Percentiles rank a stretch among this genome's conserved stretches.
phyloP scores from a whole-genome alignment of 2,113 vertebrate species.

The Cacatua alba region DNA sequence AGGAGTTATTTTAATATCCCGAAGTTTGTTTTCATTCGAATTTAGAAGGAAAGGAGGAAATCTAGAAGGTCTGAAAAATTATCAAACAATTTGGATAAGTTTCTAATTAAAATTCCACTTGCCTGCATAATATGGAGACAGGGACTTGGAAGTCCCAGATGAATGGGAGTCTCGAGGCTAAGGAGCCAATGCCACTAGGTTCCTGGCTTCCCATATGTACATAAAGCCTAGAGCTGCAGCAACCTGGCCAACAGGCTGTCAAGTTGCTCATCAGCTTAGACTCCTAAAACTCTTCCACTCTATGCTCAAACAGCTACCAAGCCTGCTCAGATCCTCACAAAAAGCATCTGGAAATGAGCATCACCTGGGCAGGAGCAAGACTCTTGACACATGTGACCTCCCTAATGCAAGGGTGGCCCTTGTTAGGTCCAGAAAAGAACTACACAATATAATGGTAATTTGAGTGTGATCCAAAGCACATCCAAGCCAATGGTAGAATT shows the following conservation, averaged over 20 bases:
- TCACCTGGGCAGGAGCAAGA: neutral
- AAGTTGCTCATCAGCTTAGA: neutral
- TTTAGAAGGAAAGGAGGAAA: constrained; percentile 36
- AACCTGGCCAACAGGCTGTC: neutral
- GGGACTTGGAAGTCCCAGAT: constrained; percentile 26
- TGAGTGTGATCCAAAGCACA: neutral
- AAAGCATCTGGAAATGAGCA: neutral
- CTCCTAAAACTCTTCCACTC: neutral
- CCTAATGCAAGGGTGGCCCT: neutral
- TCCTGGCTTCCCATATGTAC: neutral
- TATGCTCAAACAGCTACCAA: neutral
- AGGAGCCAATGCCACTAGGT: neutral
- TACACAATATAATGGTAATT: accelerated
- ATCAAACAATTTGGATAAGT: constrained; percentile 12
- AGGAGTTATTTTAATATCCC: constrained; percentile 35
- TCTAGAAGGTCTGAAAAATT: constrained; percentile 47
- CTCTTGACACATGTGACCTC: neutral
- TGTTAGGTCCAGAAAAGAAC: neutral
- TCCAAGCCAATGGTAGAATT: neutral
- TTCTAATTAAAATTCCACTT: constrained; percentile 32
- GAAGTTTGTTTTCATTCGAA: constrained; percentile 36
- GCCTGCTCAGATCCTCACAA: neutral
- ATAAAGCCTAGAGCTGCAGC: neutral
- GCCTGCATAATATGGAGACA: neutral
- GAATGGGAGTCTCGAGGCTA: neutral